phyloP scores from a whole-genome alignment of 53 echinoderm and acorn worm species.

The Astropecten irregularis region DNA sequence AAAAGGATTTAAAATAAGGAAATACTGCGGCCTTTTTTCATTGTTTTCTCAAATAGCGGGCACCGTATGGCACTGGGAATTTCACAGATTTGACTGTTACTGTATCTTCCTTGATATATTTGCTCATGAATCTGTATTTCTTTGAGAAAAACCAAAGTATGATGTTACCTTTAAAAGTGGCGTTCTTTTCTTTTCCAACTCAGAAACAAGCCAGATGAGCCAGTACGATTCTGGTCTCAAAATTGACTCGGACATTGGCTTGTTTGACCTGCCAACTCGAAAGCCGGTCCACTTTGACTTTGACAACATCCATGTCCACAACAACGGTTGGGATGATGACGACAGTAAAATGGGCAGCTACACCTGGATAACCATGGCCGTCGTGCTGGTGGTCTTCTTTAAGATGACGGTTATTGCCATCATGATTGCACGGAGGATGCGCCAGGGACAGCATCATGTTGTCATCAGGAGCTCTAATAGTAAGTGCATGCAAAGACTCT shows the following conservation, averaged over 20 bases:
- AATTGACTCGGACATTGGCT: background rate
- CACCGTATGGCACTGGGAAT: too few relatives aligned
- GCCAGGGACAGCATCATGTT: background rate
- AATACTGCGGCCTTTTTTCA: too few relatives aligned
- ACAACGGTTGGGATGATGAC: background rate
- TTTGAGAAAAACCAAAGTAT: too few relatives aligned
- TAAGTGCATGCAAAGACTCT: too few relatives aligned
- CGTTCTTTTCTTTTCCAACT: too few relatives aligned
- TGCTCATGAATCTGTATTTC: too few relatives aligned
- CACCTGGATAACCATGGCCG: constrained; percentile 32
- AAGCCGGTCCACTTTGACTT: background rate
- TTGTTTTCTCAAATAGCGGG: too few relatives aligned
- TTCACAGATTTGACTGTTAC: too few relatives aligned
- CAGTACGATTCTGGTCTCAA: background rate
- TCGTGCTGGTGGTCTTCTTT: constrained; percentile 37
- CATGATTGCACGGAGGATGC: constrained; percentile 26
- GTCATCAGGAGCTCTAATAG: background rate
- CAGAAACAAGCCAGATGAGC: background rate
- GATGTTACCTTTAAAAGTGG: too few relatives aligned
- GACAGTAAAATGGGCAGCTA: background rate
- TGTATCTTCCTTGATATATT: too few relatives aligned
- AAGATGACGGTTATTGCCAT: constrained; percentile 30
- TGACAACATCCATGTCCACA: constrained; percentile 3
- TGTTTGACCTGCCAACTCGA: background rate
- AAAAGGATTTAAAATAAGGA: too few relatives aligned